Evolutionary conservation across 1,140 invertebrate genomes (phyloP), one percentile per base, ranked within the genome.

Genomic region (Parasteatoda tepidariorum): DNA sequence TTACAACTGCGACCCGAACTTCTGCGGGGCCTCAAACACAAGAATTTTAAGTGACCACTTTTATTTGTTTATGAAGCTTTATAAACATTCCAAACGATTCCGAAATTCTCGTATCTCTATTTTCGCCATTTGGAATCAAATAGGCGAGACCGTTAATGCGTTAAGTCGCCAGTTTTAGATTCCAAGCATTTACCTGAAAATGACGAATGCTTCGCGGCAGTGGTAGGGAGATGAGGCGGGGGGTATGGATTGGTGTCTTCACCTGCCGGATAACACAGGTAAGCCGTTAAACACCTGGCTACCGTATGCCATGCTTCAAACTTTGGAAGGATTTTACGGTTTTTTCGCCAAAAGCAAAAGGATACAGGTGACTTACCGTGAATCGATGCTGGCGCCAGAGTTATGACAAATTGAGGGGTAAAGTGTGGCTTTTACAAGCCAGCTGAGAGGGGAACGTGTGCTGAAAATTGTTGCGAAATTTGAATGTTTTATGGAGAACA

Each of bases 211-310:
- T 13, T 9, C 9, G 38, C 9, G 38, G 38, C 38, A 48, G 38
- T 48, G 24, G 9, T 24, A 24, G 9, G 48, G 15, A 62, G 73
- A 59, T 75, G 55, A 22, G 54, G 24, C 34, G 57, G 73, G 59
- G 22, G 38, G 38, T 9, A 28, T 26, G 6, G 22, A 22, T 22
- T 34, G 18, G 26, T 33, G 22, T 78, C 30, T 64, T 18, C 76
- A 79, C 64, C 76, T 79, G 76, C 76, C 76, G 76, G 64, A 79
- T 78, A 68, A 30, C n/a, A n/a, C 5, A 76, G 61, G 71, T 48
- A 76, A 68, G 30, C 76, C 76, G 76, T 59, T 79, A 38, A 15
- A 38, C 76, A 79, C 76, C 76, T 79, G 76, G 76, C 64, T 9
- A n/a, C 57, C 38, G 38, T 59, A 59, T 59, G 18, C 57, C 57